These are phyloP conservation scores for Melanotaenia nigrans DNA, from an alignment of 2,797 vertebrate species.

Conservation along the genomic window DNA sequence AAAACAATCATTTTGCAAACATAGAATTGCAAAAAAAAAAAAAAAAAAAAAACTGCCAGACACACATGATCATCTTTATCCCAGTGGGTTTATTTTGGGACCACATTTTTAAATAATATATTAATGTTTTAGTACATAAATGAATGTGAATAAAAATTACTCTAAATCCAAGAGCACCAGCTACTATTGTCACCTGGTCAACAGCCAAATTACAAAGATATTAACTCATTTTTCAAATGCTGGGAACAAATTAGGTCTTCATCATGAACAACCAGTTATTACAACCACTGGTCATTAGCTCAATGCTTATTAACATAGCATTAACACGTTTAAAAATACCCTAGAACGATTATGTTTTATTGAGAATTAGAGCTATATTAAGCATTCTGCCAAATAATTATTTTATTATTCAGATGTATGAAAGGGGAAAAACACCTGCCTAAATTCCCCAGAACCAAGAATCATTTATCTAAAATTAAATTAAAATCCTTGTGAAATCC, in stretches of 20 bases:
- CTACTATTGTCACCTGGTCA: neutral
- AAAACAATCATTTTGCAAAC: conserved; percentile 37
- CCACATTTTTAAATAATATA: neutral
- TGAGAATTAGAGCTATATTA: neutral
- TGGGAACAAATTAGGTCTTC: neutral
- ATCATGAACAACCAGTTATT: neutral
- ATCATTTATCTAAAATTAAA: neutral
- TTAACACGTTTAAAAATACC: neutral
- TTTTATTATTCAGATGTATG: neutral
- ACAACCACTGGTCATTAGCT: neutral
- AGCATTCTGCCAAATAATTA: neutral
- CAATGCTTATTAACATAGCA: neutral
- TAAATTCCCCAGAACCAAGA: neutral
- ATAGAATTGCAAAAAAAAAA: neutral
- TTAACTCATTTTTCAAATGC: neutral
- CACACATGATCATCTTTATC: neutral
- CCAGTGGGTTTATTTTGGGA: no score
- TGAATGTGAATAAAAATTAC: neutral
- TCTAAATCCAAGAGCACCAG: neutral
- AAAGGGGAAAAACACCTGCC: neutral
- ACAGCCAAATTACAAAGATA: neutral
- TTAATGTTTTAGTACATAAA: neutral
- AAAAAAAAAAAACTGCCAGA: neutral
- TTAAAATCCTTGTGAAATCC: neutral
- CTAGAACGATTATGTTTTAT: neutral